phyloP scores from a whole-genome alignment of 2,888 invertebrate genomes.

The Zeuzera pyrina region DNA sequence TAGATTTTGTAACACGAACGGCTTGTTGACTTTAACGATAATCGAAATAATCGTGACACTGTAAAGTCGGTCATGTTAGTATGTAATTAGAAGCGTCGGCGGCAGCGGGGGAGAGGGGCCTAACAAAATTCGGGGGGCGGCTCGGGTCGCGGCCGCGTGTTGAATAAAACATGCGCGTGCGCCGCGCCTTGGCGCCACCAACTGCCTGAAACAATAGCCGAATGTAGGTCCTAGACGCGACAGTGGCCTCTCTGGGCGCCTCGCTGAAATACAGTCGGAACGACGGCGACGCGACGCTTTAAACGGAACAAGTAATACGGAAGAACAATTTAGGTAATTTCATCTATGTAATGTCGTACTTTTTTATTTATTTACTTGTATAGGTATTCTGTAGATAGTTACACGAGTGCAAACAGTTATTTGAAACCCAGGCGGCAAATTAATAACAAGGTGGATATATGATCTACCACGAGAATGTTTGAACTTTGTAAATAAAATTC shows the following conservation, averaged over 20 bases:
- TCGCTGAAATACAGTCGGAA: no score
- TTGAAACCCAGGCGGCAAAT: slow-evolving; percentile 7
- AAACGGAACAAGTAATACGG: no score
- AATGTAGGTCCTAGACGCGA: no score
- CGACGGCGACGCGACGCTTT: no score
- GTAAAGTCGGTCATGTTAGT: slow-evolving; percentile 55
- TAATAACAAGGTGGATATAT: slow-evolving; percentile 26
- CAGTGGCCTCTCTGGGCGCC: no score
- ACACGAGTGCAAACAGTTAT: no score
- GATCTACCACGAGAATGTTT: slow-evolving; percentile 42
- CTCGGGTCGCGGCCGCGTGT: slow-evolving; percentile 37
- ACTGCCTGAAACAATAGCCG: no score
- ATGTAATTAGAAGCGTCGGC: slow-evolving; percentile 55
- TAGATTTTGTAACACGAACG: no score
- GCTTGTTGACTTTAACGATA: slow-evolving; percentile 42
- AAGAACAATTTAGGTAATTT: no score
- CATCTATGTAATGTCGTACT: no score
- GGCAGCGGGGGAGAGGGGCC: slow-evolving; percentile 33
- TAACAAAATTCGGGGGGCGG: slow-evolving; percentile 61
- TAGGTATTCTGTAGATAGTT: no score
- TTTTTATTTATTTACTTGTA: no score
- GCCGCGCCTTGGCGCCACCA: slow-evolving; percentile 39
- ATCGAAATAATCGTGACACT: slow-evolving; percentile 43
- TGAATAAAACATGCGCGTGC: slow-evolving; percentile 58
- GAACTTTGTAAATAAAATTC: slow-evolving; percentile 45